Evolutionary conservation across 2,797 vertebrate genomes (phyloP).

Genomic region (Thamnophis elegans): DNA sequence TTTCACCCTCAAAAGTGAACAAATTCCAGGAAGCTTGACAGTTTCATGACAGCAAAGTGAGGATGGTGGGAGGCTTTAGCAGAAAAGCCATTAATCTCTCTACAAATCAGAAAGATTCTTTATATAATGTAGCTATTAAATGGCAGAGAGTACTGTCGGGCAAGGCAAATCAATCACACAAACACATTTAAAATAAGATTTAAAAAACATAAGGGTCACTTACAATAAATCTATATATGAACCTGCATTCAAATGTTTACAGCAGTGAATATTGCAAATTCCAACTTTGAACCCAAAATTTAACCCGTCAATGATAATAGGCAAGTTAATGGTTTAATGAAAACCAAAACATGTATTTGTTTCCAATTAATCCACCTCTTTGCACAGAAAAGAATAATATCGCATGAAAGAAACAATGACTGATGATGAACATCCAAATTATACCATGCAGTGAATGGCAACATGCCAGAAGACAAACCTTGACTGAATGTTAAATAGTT

Average conservation of each 20-base stretch:
- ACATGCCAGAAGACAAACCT: constrained; percentile 3
- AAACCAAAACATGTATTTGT: constrained; percentile 21
- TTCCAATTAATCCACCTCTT: constrained; percentile 26
- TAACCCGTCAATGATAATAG: constrained; percentile 11
- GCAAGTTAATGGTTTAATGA: not conserved
- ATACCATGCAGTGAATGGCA: constrained; percentile 17
- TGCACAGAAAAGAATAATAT: not conserved
- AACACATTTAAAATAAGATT: not conserved
- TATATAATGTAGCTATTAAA: constrained; percentile 10
- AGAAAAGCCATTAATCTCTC: not conserved
- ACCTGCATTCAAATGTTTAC: not conserved
- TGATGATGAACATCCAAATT: not conserved
- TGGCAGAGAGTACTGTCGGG: not conserved
- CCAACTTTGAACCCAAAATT: constrained; percentile 13
- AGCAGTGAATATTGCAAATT: constrained; percentile 18
- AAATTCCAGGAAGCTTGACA: not conserved
- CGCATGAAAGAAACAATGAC: constrained; percentile 19
- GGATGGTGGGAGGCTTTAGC: not conserved
- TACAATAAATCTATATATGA: constrained; percentile 13
- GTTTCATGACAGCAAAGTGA: not conserved
- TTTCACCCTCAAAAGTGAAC: not conserved
- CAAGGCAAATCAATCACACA: constrained; percentile 10
- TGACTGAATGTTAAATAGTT: constrained; percentile 31
- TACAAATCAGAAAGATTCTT: not conserved
- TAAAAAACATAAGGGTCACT: constrained; percentile 3